A percentile compares a stretch with the other conserved stretches of the same genome.
These are phyloP conservation scores for Machimus atricapillus DNA, from an alignment of 2,888 invertebrate species.

Conservation along the genomic window DNA sequence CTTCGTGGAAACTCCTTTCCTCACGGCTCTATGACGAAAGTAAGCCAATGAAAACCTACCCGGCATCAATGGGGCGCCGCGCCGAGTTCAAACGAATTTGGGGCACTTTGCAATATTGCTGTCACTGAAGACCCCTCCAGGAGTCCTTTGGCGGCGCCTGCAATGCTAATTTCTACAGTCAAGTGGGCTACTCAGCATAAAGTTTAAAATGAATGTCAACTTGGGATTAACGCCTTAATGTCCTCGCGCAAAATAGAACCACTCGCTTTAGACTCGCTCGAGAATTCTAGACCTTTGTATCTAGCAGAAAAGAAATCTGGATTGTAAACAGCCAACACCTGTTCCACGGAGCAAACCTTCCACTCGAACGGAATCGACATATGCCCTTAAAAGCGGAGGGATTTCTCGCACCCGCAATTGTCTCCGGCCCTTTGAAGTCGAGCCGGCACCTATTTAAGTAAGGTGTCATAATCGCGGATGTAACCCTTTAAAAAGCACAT, in stretches of 20 bases:
- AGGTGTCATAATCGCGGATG: not conserved
- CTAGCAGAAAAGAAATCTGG: not conserved
- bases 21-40: not conserved
- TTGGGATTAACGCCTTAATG: slow-evolving; percentile 18
- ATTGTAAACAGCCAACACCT: slow-evolving; percentile 18
- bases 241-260: not conserved
- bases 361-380: not conserved
- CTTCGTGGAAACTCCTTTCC: not conserved
- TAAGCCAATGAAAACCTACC: slow-evolving; percentile 28
- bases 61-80: not conserved
- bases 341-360: slow-evolving; percentile 1
- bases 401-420: slow-evolving; percentile 5
- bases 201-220: not conserved
- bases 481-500: not conserved
- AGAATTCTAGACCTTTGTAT: not conserved
- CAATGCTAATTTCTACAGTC: slow-evolving; percentile 41
- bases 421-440: not conserved
- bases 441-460: not conserved
- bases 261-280: not conserved
- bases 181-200: not conserved
- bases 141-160: slow-evolving; percentile 7
- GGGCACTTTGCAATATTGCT: slow-evolving; percentile 1
- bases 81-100: slow-evolving; percentile 19
- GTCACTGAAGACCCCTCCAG: not conserved
- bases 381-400: not conserved